Base-by-base conservation (phyloP, 2,888 invertebrate species). In the Tetranychus piercei region DNA sequence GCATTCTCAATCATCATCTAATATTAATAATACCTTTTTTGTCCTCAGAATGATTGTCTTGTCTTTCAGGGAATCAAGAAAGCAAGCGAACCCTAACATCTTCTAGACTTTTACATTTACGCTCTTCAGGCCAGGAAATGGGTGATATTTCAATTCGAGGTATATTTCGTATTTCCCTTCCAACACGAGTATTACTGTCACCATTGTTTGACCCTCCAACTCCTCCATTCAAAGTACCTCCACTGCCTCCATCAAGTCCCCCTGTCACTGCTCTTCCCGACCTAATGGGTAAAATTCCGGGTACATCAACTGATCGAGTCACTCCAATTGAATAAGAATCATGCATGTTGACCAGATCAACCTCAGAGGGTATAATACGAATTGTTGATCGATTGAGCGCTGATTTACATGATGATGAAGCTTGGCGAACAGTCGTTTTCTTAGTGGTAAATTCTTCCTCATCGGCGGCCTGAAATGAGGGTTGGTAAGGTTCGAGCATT, bases 401-500 rank as follows among this genome's bases (percentile, higher is more conserved):
- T 55, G 55, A 55, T 55, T 55, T 55, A 55, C 55, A 55, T 6
- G 55, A 55, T 15, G 55, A 15, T 55, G 55, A 55, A 6, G 55
- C 11, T 15, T 15, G 11, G 3, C 55, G 55, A 55, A 55, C 15
- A 55, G 55, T 15, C 15, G 55, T 55, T 6, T 9, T 15, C 55
- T 1, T 55, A 7, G 55, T 55, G 55, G 55, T 55, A 15, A 15
- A 55, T 2, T 55, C 55, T 15, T 55, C 55, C 1, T 55, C 55
- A 55, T 55, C 69, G 3, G 69, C 9, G 9, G 55, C 55, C n/a
- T 43, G 43, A 71, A 71, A 71, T n/a, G 34, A 6, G 11, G 92
- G 92, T 81, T 92, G 91, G 82, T 92, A 92, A 0, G 92, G 92
- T 82, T 91, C 91, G 83, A 92, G 83, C 91, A 91, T 92, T 78